Evolutionary conservation across 2,888 invertebrate species (phyloP).

Genomic region (Trachelus troglodyta): DNA sequence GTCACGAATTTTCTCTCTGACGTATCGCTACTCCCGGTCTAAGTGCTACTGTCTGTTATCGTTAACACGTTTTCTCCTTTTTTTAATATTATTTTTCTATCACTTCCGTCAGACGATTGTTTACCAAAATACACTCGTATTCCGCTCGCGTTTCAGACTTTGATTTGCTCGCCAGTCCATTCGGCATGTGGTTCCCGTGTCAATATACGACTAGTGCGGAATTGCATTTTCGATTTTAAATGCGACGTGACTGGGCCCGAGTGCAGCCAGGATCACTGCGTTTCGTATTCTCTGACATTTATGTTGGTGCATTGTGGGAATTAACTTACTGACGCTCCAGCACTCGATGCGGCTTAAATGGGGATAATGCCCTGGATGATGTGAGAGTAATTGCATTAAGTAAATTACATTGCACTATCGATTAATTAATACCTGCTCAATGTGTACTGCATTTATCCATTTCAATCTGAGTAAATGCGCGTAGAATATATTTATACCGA

Average conservation of each 20-base stretch:
- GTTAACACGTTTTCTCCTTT: neutral
- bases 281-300: neutral
- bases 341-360: neutral
- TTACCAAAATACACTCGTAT: neutral
- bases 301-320: neutral
- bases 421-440: neutral
- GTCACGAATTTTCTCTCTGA: neutral
- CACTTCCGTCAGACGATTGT: neutral
- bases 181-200: neutral
- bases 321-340: neutral
- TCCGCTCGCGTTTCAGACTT: neutral
- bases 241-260: neutral
- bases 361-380: neutral
- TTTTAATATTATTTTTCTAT: neutral
- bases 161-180: neutral
- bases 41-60: neutral
- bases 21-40: fast-evolving
- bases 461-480: neutral
- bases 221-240: neutral
- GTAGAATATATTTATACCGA: neutral
- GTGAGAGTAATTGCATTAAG: neutral
- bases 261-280: neutral
- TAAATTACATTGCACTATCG: neutral
- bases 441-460: neutral
- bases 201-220: neutral